Evolutionary conservation across 2,888 invertebrate genomes (phyloP).

Genomic region (Pyrocoelia pectoralis): DNA sequence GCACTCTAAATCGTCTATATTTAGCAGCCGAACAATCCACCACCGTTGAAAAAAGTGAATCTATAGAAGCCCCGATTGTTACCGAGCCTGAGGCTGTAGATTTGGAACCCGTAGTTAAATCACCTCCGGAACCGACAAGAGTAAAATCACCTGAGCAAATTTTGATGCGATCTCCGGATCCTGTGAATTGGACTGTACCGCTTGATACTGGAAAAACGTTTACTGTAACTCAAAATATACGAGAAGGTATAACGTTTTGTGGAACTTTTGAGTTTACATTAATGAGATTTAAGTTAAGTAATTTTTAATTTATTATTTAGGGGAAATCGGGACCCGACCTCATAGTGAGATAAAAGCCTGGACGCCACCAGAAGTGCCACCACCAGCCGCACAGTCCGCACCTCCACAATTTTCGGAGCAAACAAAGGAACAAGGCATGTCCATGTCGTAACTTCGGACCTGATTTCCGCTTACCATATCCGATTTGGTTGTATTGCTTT

Average conservation of each 20-base stretch:
- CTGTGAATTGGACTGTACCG: constrained; percentile 95
- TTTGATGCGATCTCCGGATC: constrained; percentile 91
- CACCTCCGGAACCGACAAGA: constrained; percentile 91
- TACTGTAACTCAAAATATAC: constrained; percentile 91
- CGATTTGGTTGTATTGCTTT: constrained; percentile 59
- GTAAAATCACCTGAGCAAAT: constrained; percentile 94
- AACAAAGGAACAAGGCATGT: constrained; percentile 64
- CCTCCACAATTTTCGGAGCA: constrained; percentile 71
- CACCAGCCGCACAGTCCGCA: constrained; percentile 72
- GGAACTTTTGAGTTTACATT: too few relatives aligned
- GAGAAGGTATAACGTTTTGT: constrained; percentile 66
- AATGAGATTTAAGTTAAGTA: not conserved
- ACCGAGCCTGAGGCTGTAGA: constrained; percentile 55
- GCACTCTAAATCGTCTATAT: constrained; percentile 4
- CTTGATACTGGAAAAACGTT: constrained; percentile 93
- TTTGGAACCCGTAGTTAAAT: constrained; percentile 83
- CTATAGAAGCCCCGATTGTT: constrained; percentile 60
- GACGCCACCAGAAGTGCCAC: constrained; percentile 69
- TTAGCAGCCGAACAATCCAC: constrained; percentile 36
- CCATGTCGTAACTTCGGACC: constrained; percentile 55
- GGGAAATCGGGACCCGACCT: constrained; percentile 83
- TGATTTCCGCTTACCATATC: constrained; percentile 58
- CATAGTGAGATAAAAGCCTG: constrained; percentile 88
- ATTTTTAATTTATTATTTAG: constrained; percentile 55
- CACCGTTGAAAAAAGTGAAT: constrained; percentile 42